A percentile compares a stretch with the other conserved stretches of the same genome.
Conservation (phyloP, 1,140 invertebrate genomes). For the Lepidostoma basale region DNA sequence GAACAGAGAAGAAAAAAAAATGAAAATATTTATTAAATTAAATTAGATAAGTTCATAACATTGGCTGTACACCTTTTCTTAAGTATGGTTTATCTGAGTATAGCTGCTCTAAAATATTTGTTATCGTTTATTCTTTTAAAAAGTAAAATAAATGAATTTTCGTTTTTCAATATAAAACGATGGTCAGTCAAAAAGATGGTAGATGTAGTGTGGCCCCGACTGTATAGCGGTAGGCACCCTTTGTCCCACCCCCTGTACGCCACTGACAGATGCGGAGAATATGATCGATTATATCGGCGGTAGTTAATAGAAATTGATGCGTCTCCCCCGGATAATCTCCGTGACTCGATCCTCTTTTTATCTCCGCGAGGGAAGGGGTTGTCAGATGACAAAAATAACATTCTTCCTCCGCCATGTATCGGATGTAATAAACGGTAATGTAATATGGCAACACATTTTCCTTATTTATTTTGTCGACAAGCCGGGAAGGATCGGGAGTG, state of each 20-base stretch:
- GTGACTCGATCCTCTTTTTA: constrained; percentile 10
- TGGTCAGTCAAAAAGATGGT: too few relatives aligned
- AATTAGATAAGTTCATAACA: too few relatives aligned
- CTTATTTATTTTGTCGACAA: constrained; percentile 6
- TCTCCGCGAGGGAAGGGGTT: neutral
- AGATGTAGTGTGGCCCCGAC: too few relatives aligned
- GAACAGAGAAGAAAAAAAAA: too few relatives aligned
- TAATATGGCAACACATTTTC: constrained; percentile 6
- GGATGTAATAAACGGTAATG: constrained; percentile 21
- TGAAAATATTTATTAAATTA: too few relatives aligned
- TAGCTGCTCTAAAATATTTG: too few relatives aligned
- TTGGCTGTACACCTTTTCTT: too few relatives aligned
- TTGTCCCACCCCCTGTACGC: neutral
- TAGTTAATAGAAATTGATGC: constrained; percentile 35
- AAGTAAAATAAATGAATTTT: too few relatives aligned
- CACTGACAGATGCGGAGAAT: constrained; percentile 12
- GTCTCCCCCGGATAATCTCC: constrained; percentile 14
- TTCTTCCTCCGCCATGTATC: constrained; percentile 14
- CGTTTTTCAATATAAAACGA: too few relatives aligned
- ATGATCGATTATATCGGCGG: constrained; percentile 32
- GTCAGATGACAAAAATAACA: constrained; percentile 17
- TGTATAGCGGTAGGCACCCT: neutral
- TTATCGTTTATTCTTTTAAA: too few relatives aligned
- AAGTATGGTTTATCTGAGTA: too few relatives aligned
- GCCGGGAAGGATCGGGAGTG: neutral